Evolutionary conservation across 2,888 invertebrate genomes (phyloP).

Genomic region (Harmothoe impar): DNA sequence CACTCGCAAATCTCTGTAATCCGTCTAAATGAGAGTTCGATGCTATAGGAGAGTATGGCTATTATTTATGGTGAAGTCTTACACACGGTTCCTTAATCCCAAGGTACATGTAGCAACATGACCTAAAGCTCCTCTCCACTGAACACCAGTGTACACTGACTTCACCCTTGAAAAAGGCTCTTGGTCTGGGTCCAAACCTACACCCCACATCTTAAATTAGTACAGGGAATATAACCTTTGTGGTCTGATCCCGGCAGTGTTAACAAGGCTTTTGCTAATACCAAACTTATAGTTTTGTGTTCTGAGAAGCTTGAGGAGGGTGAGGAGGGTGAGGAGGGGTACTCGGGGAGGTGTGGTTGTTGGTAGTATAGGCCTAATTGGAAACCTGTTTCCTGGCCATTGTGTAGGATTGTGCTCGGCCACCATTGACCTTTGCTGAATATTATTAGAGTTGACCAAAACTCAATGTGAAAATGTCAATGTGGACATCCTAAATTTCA

Average conservation of each 20-base stretch:
- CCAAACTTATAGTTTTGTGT: not conserved
- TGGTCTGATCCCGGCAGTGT: not conserved
- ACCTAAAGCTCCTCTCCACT: not conserved
- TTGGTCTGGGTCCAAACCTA: not conserved
- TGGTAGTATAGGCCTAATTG: no score
- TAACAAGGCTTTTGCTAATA: not conserved
- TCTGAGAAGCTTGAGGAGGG: not conserved
- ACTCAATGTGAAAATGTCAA: no score
- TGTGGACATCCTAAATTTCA: no score
- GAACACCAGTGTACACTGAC: not conserved
- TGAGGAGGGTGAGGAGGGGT: no score
- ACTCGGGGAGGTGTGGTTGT: no score
- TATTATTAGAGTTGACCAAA: no score
- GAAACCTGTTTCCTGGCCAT: no score
- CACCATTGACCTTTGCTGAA: no score
- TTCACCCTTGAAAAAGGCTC: not conserved
- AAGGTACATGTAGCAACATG: slow-evolving; percentile 5
- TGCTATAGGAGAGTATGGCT: not conserved
- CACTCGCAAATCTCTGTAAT: no score
- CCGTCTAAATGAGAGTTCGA: not conserved
- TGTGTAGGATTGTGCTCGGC: no score
- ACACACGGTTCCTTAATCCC: not conserved
- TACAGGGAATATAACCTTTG: no score
- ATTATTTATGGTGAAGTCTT: not conserved
- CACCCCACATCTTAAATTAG: not conserved